A percentile compares a stretch with the other conserved stretches of the same genome.
Conservation (phyloP, 2,113 vertebrate genomes). For the Brienomyrus longianalis region DNA sequence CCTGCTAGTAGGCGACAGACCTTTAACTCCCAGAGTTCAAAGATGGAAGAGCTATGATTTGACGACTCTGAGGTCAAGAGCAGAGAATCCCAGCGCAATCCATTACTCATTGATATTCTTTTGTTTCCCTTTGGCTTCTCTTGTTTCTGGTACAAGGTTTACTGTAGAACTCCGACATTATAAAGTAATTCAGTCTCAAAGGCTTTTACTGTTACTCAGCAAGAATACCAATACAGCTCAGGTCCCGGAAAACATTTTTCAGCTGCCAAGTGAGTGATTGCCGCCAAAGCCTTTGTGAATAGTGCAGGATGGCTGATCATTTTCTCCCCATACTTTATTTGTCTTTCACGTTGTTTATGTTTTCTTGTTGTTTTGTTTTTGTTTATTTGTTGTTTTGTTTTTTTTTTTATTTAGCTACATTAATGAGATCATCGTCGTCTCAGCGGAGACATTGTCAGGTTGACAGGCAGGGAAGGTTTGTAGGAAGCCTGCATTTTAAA, state of each 20-base stretch:
- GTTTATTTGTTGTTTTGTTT: not conserved
- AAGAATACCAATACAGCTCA: slow-evolving; percentile 17
- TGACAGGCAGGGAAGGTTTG: not conserved
- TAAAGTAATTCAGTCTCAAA: slow-evolving; percentile 22
- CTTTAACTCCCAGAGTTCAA: not conserved
- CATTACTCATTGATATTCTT: slow-evolving; percentile 19
- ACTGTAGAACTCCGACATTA: slow-evolving; percentile 16
- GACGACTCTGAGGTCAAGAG: not conserved
- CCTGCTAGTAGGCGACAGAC: not conserved
- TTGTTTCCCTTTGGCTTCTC: slow-evolving; percentile 1
- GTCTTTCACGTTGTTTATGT: not conserved
- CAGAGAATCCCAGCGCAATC: not conserved
- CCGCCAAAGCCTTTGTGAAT: not conserved
- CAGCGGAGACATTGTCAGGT: not conserved
- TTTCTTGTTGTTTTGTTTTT: not conserved
- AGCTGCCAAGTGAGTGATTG: slow-evolving; percentile 12
- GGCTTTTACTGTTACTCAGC: slow-evolving; percentile 16
- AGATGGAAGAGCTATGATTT: not conserved
- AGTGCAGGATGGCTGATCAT: slow-evolving; percentile 4
- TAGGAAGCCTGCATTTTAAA: not conserved
- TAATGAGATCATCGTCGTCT: not conserved
- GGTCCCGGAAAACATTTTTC: slow-evolving; percentile 14
- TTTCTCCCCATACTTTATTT: not conserved
- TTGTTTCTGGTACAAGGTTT: slow-evolving; percentile 5
- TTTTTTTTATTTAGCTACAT: not conserved